Percentiles rank a stretch among this genome's conserved stretches.
Conservation (phyloP, 2,888 invertebrate species). For the Diogma glabrata region DNA sequence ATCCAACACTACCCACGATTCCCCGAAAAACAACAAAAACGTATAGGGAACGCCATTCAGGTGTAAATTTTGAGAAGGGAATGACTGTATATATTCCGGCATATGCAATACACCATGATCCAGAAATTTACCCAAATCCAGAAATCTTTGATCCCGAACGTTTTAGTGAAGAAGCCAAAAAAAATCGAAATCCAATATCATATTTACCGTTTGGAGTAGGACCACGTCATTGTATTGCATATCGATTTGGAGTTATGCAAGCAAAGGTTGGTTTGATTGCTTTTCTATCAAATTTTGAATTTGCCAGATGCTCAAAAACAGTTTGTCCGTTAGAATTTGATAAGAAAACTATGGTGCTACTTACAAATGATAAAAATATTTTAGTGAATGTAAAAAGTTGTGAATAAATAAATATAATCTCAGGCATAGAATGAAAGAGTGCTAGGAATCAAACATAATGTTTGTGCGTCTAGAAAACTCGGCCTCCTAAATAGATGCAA, state of each 20-base stretch:
- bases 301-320: too few relatives aligned
- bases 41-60: slow-evolving; percentile 27
- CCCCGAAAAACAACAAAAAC: slow-evolving; percentile 29
- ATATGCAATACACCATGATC: slow-evolving; percentile 35
- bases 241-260: slow-evolving; percentile 16
- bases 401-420: too few relatives aligned
- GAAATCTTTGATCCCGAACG: slow-evolving; percentile 37
- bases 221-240: slow-evolving; percentile 16
- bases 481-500: too few relatives aligned
- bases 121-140: slow-evolving; percentile 36
- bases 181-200: background rate
- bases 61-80: slow-evolving; percentile 23
- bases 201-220: slow-evolving; percentile 17
- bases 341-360: too few relatives aligned
- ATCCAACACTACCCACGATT: slow-evolving; percentile 34
- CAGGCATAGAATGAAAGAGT: too few relatives aligned
- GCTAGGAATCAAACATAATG: too few relatives aligned
- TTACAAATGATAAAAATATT: too few relatives aligned
- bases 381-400: too few relatives aligned
- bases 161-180: slow-evolving; percentile 26
- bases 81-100: slow-evolving; percentile 25
- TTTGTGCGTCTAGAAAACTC: too few relatives aligned
- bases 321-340: too few relatives aligned
- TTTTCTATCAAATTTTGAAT: too few relatives aligned
- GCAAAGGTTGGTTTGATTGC: background rate